Base-by-base conservation (phyloP, 1,140 invertebrate genomes). In the Manduca sexta region DNA sequence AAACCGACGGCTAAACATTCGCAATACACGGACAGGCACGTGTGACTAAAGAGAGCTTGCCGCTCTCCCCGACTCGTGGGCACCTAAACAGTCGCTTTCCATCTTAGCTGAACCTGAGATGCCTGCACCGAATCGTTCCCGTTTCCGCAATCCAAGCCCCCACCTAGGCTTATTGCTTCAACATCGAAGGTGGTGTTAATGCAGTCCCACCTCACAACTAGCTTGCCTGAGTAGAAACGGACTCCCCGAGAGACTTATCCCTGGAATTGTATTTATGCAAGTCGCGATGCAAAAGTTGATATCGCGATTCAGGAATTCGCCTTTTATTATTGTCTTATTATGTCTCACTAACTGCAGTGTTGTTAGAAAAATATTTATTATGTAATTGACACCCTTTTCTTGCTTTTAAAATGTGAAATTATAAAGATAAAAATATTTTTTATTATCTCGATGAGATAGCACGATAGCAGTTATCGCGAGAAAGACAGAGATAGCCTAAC, bases 161-260 rank as follows among this genome's bases (percentile, higher is more conserved):
- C 35, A 14, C 8, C 35, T 3, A 16, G n/a, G n/a, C n/a, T 38
- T 14, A 38, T 14, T 13, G 35, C 35, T 38, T 15, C 12, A 45
- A 33, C 31, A 34, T 11, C 2, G 15, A n/a, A 41, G 48, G 41
- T 49, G 33, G 39, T 14, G 11, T 34, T 29, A 38, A 26, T 0
- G 40, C 33, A 51, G 42, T 16, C 38, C 42, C 37, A 51, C 45
- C 53, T 53, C 14, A 11, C 8, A 31, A 48, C 52, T 57, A 61
- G 48, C 46, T 52, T 52, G 18, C 48, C 63, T 59, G 55, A 43
- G 59, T 59, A 62, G 59, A 59, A 65, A 59, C 45, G 63, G 63
- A 66, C 63, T 50, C 59, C 45, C 47, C 14, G 8, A 1, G 11
- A 3, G n/a, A 10, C 15, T 8, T 14, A 0, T 10, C 34, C n/a